These are phyloP conservation scores for Ptilodon capucinus DNA, from an alignment of 2,888 invertebrate species.

Conservation along the genomic window DNA sequence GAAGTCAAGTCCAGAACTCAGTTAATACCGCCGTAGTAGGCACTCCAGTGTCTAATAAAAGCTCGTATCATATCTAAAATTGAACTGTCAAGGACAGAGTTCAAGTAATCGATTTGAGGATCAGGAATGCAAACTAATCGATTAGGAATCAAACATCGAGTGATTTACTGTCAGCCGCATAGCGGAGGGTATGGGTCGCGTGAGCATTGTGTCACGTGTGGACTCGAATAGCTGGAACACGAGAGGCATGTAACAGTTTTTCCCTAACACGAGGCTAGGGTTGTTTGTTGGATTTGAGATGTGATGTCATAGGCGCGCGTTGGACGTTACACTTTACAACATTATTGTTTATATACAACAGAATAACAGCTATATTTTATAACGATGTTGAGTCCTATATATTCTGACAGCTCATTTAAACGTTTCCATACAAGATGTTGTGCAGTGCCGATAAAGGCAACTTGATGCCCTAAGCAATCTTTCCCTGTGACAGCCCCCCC, in stretches of 20 bases:
- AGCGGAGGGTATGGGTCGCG: slow-evolving; percentile 7
- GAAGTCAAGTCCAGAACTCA: not conserved
- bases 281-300: not conserved
- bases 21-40: not conserved
- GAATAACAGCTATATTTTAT: too few relatives aligned
- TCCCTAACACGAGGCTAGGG: not conserved
- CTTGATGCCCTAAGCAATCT: too few relatives aligned
- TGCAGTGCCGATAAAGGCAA: too few relatives aligned
- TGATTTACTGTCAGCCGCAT: slow-evolving; percentile 15
- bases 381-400: too few relatives aligned
- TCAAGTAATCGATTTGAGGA: slow-evolving; percentile 22
- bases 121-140: slow-evolving; percentile 20
- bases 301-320: too few relatives aligned
- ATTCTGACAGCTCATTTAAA: too few relatives aligned
- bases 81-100: slow-evolving; percentile 1
- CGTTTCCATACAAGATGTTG: too few relatives aligned
- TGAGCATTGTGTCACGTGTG: slow-evolving; percentile 7
- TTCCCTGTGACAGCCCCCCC: too few relatives aligned
- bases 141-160: slow-evolving; percentile 16
- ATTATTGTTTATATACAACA: too few relatives aligned
- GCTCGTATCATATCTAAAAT: not conserved
- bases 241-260: not conserved
- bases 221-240: not conserved
- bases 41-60: not conserved
- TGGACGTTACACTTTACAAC: too few relatives aligned